Evolutionary conservation across 2,113 vertebrate species (phyloP), one percentile per base, ranked within the genome.

Genomic region (Cebus imitator): DNA sequence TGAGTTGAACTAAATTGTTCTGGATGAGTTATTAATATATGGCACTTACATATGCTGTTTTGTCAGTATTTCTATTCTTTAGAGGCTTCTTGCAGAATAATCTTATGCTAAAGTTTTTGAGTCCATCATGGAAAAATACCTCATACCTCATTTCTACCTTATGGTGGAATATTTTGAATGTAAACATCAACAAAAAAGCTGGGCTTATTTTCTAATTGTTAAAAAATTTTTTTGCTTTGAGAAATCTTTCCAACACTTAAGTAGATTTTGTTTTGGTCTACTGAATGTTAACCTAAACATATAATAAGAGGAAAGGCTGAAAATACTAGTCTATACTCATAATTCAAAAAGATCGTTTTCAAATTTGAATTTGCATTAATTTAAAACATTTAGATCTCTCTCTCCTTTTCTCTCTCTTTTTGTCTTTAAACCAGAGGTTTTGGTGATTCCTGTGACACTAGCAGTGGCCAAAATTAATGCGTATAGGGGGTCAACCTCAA

Each of bases 21-120:
- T 55, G 57, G 91, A 64, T 97, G 90, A 80, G 32, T 92, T 92
- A 64, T 64, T 32, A 30, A 64, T 64, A 76, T 95, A 80, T 88
- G 73, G 85, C 58, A 79, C 32, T 81, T 87, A 55, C 81, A 97
- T 64, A 80, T 83, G 64, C 21, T 73, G 40, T 97, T 98, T 98
- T 97, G 97, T 96, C 95, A 97, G 94, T 82, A 97, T 97, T 98
- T 97, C 93, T 98, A 55, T 97, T 91, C 75, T 95, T 97, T 97
- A 97, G 55, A 98, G 96, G 43, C 8, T 95, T 96, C 94, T 95
- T 96, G n/a, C 55, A 96, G 79, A 97, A 86, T 32, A 97, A 91
- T 92, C 40, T 94, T 94, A 87, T 66, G 10, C 78, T 96, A 73
- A 82, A 40, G 8, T 58, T 87, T 97, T 91, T 85, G 90, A 76